These are phyloP conservation scores for Harpagoxenus sublaevis DNA, from an alignment of 2,888 invertebrate species.

Conservation along the genomic window DNA sequence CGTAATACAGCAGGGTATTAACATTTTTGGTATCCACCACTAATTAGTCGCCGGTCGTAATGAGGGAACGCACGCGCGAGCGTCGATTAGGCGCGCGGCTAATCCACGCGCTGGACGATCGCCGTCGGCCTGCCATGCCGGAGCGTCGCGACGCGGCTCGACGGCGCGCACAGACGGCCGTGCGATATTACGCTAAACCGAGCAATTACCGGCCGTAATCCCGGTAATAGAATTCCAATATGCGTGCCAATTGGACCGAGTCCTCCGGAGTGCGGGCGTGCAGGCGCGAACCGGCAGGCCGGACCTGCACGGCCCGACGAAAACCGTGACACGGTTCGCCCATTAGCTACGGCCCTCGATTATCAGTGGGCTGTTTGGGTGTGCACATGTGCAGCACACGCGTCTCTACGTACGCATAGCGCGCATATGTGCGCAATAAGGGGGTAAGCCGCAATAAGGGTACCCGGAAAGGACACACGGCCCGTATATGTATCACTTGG, in stretches of 20 bases:
- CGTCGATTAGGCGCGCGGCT: constrained; percentile 57
- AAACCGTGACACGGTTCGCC: constrained; percentile 80
- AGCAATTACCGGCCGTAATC: constrained; percentile 81
- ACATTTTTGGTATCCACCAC: constrained; percentile 6
- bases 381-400: constrained; percentile 1
- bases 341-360: constrained; percentile 73
- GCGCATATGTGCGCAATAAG: constrained; percentile 3
- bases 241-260: constrained; percentile 81
- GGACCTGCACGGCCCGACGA: constrained; percentile 74
- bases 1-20: not conserved
- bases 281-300: constrained; percentile 75
- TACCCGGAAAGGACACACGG: not conserved
- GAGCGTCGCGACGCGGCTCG: constrained; percentile 42
- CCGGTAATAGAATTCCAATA: constrained; percentile 83
- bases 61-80: constrained; percentile 16
- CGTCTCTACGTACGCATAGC: not conserved
- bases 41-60: constrained; percentile 35
- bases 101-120: constrained; percentile 73
- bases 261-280: constrained; percentile 67
- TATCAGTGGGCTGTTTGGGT: constrained; percentile 31
- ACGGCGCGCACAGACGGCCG: constrained; percentile 61
- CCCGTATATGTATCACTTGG: not conserved
- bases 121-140: constrained; percentile 59
- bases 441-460: constrained; percentile 4
- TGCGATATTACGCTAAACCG: constrained; percentile 81